Percentiles rank a stretch among this genome's conserved stretches.
Conservation (phyloP, 2,888 invertebrate genomes). For the Leptothorax acervorum region DNA sequence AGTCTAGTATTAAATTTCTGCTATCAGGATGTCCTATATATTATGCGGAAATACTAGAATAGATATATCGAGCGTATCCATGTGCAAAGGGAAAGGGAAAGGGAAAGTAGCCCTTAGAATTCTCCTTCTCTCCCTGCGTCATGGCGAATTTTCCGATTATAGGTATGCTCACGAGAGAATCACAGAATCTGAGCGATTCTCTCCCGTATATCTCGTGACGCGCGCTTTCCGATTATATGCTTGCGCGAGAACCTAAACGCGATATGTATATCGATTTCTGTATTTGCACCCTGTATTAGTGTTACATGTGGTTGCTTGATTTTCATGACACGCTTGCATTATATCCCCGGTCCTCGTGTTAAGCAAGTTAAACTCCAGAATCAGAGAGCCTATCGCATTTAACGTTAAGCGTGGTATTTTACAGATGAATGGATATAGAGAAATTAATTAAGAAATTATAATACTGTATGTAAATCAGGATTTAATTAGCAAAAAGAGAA, state of each 20-base stretch:
- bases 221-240: conserved; percentile 39
- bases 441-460: conserved; percentile 44
- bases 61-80: conserved; percentile 12
- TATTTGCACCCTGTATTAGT: conserved; percentile 20
- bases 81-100: conserved; percentile 30
- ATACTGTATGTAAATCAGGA: conserved; percentile 16
- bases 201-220: conserved; percentile 11
- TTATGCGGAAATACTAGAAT: background rate
- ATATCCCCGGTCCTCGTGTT: conserved; percentile 1
- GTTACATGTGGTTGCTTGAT: conserved; percentile 38
- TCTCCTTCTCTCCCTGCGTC: background rate
- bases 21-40: background rate
- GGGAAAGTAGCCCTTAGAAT: conserved; percentile 41
- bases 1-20: conserved; percentile 15
- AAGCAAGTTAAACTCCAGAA: conserved; percentile 36
- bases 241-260: conserved; percentile 15
- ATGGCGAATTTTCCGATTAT: conserved; percentile 40
- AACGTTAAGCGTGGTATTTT: conserved; percentile 20
- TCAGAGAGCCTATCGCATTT: conserved; percentile 33
- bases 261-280: conserved; percentile 32
- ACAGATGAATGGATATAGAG: conserved; percentile 3
- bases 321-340: conserved; percentile 42
- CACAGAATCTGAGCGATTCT: conserved; percentile 30
- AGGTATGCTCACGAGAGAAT: conserved; percentile 12
- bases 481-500: background rate